Evolutionary conservation across 2,888 invertebrate species (phyloP).

Genomic region (Idaea straminata): DNA sequence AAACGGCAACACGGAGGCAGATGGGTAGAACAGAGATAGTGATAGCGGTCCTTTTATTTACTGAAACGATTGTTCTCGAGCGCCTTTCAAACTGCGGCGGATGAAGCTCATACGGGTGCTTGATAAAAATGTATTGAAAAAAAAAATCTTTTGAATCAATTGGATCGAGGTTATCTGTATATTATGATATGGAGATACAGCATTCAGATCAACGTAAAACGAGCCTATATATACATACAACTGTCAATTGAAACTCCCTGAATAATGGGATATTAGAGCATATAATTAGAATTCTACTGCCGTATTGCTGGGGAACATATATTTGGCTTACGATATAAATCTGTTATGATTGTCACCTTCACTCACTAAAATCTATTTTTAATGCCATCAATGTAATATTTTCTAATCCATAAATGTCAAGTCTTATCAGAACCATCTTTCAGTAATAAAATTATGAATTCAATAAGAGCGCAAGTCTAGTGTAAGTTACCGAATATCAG

Average conservation of each 20-base stretch:
- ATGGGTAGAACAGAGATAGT: slow-evolving; percentile 53
- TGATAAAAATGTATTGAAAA: slow-evolving; percentile 49
- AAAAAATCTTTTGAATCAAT: neutral
- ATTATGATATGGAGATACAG: neutral
- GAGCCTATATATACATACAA: neutral
- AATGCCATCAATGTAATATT: no score
- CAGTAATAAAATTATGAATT: neutral
- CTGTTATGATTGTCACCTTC: no score
- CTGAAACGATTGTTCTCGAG: slow-evolving; percentile 54
- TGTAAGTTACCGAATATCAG: neutral
- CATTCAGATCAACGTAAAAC: neutral
- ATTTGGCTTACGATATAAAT: no score
- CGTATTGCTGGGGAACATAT: no score
- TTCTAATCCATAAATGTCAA: neutral
- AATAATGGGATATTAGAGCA: neutral
- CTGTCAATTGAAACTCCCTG: neutral
- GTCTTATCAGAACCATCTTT: neutral
- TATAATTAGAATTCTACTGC: no score
- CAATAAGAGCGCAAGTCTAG: neutral
- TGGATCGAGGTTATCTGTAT: neutral
- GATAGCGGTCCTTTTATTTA: slow-evolving; percentile 50
- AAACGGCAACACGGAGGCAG: slow-evolving; percentile 30
- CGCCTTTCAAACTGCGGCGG: slow-evolving; percentile 44
- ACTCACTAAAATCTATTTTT: no score
- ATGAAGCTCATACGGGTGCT: slow-evolving; percentile 49